phyloP scores from a whole-genome alignment of 2,888 invertebrate species.

The Julus scandinavius region DNA sequence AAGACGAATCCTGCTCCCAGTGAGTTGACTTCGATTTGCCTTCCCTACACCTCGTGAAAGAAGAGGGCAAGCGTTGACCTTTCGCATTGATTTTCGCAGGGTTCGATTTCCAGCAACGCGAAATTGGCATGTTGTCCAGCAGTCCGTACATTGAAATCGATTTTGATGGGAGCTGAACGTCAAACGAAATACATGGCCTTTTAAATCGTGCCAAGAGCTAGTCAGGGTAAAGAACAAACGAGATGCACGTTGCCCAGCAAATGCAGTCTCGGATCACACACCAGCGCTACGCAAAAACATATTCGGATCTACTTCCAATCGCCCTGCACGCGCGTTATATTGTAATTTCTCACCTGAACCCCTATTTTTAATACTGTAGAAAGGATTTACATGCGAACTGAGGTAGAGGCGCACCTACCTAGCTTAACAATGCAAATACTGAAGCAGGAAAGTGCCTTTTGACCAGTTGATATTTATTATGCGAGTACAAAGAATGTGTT shows the following conservation, averaged over 20 bases:
- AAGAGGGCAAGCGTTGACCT: background rate
- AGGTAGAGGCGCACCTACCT: background rate
- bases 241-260: background rate
- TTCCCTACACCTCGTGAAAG: slow-evolving; percentile 13
- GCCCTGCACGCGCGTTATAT: background rate
- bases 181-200: background rate
- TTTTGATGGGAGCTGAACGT: slow-evolving; percentile 42
- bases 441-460: background rate
- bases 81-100: slow-evolving; percentile 46
- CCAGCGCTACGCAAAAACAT: background rate
- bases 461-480: background rate
- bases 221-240: slow-evolving; percentile 36
- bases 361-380: background rate
- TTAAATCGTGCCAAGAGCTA: slow-evolving; percentile 9
- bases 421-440: slow-evolving; percentile 6
- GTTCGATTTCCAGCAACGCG: slow-evolving; percentile 49
- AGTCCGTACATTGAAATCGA: slow-evolving; percentile 53
- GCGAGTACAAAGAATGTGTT: background rate
- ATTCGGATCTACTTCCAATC: background rate
- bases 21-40: background rate
- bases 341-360: background rate
- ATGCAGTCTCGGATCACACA: background rate
- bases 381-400: background rate
- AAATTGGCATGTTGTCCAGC: slow-evolving; percentile 51
- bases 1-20: slow-evolving; percentile 52